Conservation (phyloP, 2,797 vertebrate species). For the Epinephelus awoara region DNA sequence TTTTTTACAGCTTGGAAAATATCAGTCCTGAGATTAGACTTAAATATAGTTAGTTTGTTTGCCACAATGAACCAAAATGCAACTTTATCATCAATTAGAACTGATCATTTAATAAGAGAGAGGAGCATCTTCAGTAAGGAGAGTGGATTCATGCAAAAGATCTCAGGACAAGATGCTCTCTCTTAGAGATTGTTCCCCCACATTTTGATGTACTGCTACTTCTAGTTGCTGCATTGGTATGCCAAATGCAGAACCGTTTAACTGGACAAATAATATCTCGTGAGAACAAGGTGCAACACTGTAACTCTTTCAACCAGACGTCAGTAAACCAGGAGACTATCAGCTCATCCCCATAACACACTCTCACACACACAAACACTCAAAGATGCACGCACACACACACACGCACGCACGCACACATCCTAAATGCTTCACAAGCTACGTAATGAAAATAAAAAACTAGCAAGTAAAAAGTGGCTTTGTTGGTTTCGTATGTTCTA, state of each 20-base stretch:
- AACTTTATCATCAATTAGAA: constrained; percentile 9
- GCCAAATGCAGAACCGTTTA: constrained; percentile 42
- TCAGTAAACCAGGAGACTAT: constrained; percentile 40
- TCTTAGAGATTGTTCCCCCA: background rate
- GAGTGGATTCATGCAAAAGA: constrained; percentile 68
- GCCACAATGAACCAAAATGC: constrained; percentile 35
- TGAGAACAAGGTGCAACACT: constrained; percentile 56
- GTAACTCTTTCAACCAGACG: constrained; percentile 42
- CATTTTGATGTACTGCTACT: constrained; percentile 16
- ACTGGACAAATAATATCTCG: constrained; percentile 33
- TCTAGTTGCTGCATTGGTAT: constrained; percentile 23
- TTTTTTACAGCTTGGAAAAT: constrained; percentile 57
- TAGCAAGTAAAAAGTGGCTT: constrained; percentile 66
- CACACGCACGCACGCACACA: constrained; percentile 32
- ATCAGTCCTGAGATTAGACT: constrained; percentile 66
- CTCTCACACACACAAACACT: constrained; percentile 35
- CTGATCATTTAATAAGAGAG: constrained; percentile 34
- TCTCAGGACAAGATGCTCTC: constrained; percentile 50
- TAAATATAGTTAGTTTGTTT: constrained; percentile 21
- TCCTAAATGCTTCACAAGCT: constrained; percentile 60
- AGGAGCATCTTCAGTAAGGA: constrained; percentile 40
- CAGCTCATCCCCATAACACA: constrained; percentile 39
- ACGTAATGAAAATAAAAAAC: constrained; percentile 45
- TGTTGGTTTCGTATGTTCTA: constrained; percentile 52
- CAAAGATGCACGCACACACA: constrained; percentile 36